Base-by-base conservation (phyloP, 1,140 invertebrate species). In the Helicoverpa armigera region DNA sequence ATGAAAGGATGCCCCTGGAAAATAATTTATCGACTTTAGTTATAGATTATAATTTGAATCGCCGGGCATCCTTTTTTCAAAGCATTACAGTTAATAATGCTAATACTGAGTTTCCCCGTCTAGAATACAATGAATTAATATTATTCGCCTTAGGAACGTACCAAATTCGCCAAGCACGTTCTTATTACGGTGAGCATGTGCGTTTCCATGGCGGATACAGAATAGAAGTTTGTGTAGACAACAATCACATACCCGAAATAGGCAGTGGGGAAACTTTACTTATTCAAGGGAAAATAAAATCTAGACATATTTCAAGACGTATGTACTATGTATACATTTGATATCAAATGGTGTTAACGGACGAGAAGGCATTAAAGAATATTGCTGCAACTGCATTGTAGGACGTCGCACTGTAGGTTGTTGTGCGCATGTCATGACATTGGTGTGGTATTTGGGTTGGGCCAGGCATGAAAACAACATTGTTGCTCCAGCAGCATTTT, bases 121-220 rank as follows among this genome's bases (percentile, higher is more conserved):
- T 67, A 18, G 65, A 67, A 67, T 67, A 50, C 23, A 63, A n/a
- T 14, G 29, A 63, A 12, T 13, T 63, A 9, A 63, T 63, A 14
- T 43, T 63, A 35, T 67, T 67, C 65, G 65, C 65, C 65, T 18
- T 67, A 43, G 65, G 65, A 67, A 67, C 65, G 35, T 67, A 67
- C n/a, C 67, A 70, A 70, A 70, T 70, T 29, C 16, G 50, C 12
- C 67, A 70, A 70, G 67, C 67, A 54, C 50, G 67, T 0, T 70
- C 67, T 2, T 70, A 70, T 53, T 70, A 70, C 14, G 67, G 50
- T 13, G 67, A 70, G 23, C 67, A 70, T 70, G 16, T 70, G 54
- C 67, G 67, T 70, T 70, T 54, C 23, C 67, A 70, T 31, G 67
- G 67, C 12, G 67, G 67, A 29, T 70, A 70, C 13, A 70, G 67